A percentile compares a stretch with the other conserved stretches of the same genome.
Evolutionary conservation across 2,113 vertebrate species (phyloP).

Genomic region (Helogale parvula): DNA sequence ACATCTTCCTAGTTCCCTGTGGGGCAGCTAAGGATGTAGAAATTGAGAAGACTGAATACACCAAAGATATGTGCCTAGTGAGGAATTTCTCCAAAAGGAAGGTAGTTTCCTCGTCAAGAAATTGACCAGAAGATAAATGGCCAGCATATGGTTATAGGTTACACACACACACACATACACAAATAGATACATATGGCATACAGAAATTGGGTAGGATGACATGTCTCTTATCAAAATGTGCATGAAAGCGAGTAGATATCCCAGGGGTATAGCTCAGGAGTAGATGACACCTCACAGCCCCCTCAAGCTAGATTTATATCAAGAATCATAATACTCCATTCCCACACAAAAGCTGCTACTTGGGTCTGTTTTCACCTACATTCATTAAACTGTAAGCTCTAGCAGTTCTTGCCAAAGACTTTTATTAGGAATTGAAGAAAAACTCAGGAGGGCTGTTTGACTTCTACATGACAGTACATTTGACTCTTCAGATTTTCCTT

Average conservation of each 20-base stretch:
- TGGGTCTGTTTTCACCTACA: background rate
- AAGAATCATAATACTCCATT: background rate
- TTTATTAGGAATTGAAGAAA: conserved; percentile 10
- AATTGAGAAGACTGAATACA: background rate
- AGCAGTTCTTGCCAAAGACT: background rate
- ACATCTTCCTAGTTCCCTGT: background rate
- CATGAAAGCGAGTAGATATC: background rate
- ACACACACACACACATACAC: background rate
- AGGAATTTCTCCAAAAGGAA: background rate
- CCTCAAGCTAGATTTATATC: background rate
- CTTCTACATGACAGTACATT: conserved; percentile 29
- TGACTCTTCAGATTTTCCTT: conserved; percentile 58
- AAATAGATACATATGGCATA: background rate
- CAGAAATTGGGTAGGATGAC: background rate
- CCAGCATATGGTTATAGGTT: background rate
- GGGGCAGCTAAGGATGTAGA: background rate
- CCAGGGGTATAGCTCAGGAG: background rate
- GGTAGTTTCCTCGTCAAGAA: background rate
- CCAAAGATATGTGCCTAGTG: background rate
- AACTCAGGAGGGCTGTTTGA: conserved; percentile 16
- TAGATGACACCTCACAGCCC: background rate
- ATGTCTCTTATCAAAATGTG: background rate
- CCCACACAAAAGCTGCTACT: background rate
- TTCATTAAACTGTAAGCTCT: background rate
- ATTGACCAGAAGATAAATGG: background rate